Conservation (phyloP, 2,113 vertebrate species). For the Cyanistes caeruleus region DNA sequence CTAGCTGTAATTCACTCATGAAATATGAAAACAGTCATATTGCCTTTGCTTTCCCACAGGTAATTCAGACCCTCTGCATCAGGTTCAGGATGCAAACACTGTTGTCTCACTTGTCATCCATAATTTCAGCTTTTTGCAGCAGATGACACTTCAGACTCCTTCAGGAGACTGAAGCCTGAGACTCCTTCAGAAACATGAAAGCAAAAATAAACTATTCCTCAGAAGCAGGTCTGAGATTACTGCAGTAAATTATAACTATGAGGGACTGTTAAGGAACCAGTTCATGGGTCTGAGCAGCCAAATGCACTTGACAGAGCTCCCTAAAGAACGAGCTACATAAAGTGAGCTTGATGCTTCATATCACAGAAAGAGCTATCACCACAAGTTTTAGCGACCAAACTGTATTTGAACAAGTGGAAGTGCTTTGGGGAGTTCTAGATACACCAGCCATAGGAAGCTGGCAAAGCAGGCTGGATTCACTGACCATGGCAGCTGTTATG, state of each 20-base stretch:
- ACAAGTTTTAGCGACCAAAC: neutral
- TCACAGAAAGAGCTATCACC: neutral
- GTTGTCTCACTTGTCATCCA: neutral
- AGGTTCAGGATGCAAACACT: neutral
- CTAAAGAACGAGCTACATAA: neutral
- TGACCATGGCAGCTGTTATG: neutral
- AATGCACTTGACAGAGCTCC: neutral
- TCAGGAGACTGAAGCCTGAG: neutral
- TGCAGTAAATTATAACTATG: neutral
- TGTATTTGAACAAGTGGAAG: neutral
- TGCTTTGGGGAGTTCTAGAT: neutral
- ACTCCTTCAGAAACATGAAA: constrained; percentile 9
- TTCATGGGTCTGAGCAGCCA: neutral
- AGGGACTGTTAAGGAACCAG: neutral
- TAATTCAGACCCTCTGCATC: neutral
- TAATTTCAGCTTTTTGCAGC: constrained; percentile 36
- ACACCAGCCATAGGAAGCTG: neutral
- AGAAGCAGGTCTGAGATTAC: neutral
- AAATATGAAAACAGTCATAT: neutral
- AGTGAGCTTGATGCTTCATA: neutral
- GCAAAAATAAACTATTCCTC: neutral
- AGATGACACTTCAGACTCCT: constrained; percentile 42
- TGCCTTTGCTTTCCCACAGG: neutral
- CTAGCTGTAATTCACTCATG: neutral
- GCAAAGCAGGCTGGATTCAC: neutral